A percentile compares a stretch with the other conserved stretches of the same genome.
Conservation (phyloP, 35 echinoderm and acorn worm genomes). For the Patiria miniata region DNA sequence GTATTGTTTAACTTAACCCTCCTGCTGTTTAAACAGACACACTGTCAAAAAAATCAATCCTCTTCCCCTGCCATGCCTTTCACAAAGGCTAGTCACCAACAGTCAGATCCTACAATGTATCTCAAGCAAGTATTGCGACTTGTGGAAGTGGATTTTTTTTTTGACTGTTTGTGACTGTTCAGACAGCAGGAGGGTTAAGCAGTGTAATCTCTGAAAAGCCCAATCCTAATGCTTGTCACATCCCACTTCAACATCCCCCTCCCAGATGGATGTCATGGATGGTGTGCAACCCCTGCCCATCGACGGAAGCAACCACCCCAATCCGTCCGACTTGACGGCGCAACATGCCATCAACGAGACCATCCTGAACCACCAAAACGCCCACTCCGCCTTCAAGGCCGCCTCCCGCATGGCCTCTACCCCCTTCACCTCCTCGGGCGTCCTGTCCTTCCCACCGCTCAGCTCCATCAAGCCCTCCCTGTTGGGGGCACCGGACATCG, state of each 20-base stretch:
- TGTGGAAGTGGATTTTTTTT: no score
- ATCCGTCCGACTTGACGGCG: not conserved
- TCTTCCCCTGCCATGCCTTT: no score
- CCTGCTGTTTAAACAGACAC: no score
- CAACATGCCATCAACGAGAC: constrained; percentile 26
- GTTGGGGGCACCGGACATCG: not conserved
- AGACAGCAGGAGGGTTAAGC: no score
- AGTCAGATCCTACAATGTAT: no score
- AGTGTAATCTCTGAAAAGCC: no score
- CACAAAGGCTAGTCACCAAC: no score
- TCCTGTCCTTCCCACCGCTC: constrained; percentile 76
- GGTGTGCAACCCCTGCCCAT: constrained; percentile 23
- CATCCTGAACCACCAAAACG: constrained; percentile 39
- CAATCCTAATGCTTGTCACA: no score
- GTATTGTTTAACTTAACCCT: no score
- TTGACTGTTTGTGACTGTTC: no score
- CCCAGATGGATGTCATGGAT: constrained; percentile 44
- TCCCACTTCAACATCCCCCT: not conserved
- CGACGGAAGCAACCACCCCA: constrained; percentile 26
- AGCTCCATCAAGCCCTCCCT: constrained; percentile 70
- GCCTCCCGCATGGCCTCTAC: constrained; percentile 94
- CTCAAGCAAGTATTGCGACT: no score
- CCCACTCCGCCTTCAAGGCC: constrained; percentile 62
- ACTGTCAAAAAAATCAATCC: no score
- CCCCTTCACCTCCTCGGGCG: constrained; percentile 59